Evolutionary conservation across 1,140 invertebrate species (phyloP).

Genomic region (Hirudo medicinalis): DNA sequence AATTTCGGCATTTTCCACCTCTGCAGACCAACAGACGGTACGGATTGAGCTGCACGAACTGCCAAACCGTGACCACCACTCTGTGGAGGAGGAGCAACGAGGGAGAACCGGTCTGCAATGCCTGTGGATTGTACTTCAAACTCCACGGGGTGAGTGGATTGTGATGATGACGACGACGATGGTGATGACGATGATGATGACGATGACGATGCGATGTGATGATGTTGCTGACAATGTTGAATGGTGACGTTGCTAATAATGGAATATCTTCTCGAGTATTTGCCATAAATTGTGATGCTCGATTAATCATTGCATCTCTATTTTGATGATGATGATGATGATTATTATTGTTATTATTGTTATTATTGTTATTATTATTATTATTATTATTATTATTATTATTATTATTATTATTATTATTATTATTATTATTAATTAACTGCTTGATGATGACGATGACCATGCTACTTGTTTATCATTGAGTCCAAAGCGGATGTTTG

Average conservation of each 20-base stretch:
- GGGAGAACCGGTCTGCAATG: constrained; percentile 93
- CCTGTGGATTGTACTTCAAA: constrained; percentile 93
- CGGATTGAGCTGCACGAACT: constrained; percentile 85
- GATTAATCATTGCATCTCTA: neutral
- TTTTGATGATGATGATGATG: neutral
- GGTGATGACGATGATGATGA: constrained; percentile 12
- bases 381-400: neutral
- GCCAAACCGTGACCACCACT: constrained; percentile 81
- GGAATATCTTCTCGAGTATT: neutral
- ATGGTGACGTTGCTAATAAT: neutral
- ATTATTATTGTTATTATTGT: neutral
- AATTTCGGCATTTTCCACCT: constrained; percentile 33
- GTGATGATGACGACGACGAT: neutral
- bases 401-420: too few species aligned
- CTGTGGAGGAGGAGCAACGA: constrained; percentile 91
- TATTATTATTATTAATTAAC: too few species aligned
- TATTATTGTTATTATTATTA: neutral
- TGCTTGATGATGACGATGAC: too few species aligned
- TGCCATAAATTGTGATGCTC: neutral
- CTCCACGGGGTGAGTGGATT: constrained; percentile 62
- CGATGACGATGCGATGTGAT: constrained; percentile 9
- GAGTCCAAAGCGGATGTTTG: too few species aligned
- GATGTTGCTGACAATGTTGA: neutral
- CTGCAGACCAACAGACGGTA: constrained; percentile 64
- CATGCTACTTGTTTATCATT: too few species aligned